Conservation (phyloP, 2,888 invertebrate genomes). For the Desoria tigrina region DNA sequence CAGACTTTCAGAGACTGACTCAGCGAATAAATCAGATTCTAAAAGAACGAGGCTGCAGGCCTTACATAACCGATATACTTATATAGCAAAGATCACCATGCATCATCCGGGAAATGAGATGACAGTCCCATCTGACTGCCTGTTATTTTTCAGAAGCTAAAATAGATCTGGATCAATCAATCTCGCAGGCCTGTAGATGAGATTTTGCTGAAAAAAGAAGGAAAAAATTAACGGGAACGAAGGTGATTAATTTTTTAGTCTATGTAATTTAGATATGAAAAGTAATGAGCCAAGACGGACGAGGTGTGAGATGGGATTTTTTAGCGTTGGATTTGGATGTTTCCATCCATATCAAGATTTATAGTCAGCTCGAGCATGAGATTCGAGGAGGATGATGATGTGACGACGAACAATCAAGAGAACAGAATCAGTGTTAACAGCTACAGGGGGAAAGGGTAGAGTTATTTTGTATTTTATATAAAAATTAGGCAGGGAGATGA, state of each 20-base stretch:
- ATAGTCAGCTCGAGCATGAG: too few species aligned
- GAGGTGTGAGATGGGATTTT: conserved; percentile 4
- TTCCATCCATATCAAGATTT: too few species aligned
- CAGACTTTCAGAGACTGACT: too few species aligned
- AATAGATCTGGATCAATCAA: too few species aligned
- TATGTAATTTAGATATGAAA: conserved; percentile 3
- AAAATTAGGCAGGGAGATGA: conserved; percentile 28
- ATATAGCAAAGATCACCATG: background rate
- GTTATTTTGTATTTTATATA: background rate
- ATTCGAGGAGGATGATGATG: too few species aligned
- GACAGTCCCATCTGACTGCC: conserved; percentile 4
- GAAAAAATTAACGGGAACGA: too few species aligned
- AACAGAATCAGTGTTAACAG: background rate
- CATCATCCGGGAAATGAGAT: conserved; percentile 18
- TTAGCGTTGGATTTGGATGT: too few species aligned
- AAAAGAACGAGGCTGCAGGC: background rate
- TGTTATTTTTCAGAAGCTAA: too few species aligned
- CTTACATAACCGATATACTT: background rate
- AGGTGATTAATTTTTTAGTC: too few species aligned
- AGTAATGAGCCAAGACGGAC: conserved; percentile 5
- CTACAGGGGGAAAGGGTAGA: background rate
- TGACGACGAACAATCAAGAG: background rate
- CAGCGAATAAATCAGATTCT: conserved; percentile 12
- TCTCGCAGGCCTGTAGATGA: too few species aligned
- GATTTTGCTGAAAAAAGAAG: too few species aligned